These are phyloP conservation scores for Oceanodroma leucorhoa DNA, from an alignment of 2,797 vertebrate species.

Conservation along the genomic window DNA sequence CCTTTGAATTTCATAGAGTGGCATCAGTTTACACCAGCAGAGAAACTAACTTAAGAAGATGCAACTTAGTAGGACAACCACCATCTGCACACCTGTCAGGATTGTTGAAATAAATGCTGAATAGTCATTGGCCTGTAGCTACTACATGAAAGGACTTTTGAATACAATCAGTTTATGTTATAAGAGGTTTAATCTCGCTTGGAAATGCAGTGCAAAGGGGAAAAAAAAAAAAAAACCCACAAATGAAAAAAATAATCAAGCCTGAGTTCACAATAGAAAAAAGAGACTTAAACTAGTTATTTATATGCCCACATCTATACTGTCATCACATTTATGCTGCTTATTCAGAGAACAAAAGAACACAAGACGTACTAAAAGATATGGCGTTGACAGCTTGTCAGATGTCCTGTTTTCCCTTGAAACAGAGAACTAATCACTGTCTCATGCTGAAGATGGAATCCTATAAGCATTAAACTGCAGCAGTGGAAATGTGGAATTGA, in stretches of 20 bases:
- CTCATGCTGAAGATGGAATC: neutral
- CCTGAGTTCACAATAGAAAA: neutral
- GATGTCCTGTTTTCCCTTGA: neutral
- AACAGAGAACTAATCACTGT: neutral
- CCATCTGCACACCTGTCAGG: neutral
- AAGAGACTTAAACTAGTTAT: neutral
- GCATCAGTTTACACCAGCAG: neutral
- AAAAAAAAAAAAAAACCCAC: neutral
- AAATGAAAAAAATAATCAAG: accelerated
- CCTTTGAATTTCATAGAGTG: neutral
- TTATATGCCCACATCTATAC: neutral
- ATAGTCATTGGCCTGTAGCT: neutral
- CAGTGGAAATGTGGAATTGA: neutral
- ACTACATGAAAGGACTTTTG: neutral
- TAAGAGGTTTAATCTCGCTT: neutral
- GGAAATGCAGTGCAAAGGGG: neutral
- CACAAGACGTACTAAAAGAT: neutral
- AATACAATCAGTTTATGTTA: neutral
- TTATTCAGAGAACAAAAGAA: neutral
- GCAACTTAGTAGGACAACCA: neutral
- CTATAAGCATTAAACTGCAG: neutral
- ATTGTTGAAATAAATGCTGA: neutral
- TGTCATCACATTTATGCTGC: neutral
- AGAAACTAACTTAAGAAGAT: neutral
- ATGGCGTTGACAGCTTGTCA: neutral